Base-by-base conservation (phyloP, 1,140 invertebrate genomes). In the Brachionus rubens region DNA sequence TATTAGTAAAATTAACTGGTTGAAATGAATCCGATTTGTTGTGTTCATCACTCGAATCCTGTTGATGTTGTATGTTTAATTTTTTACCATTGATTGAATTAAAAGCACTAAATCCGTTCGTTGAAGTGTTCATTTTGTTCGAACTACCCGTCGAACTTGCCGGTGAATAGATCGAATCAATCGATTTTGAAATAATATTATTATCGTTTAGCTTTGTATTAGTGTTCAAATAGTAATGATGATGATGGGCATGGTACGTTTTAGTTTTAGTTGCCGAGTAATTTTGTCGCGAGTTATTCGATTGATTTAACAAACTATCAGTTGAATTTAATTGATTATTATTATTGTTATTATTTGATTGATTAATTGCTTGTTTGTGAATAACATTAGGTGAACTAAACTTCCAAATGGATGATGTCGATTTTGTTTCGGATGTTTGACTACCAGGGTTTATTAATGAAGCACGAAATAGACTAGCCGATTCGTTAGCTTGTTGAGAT, bases 41-140 rank as follows among this genome's bases (percentile, higher is more conserved):
- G 2, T 65, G 59, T 14, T 43, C 33, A 26, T 65, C 59, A n/a
- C 36, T 41, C 9, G 40, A 43, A 36, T 65, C 54, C 33, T 36
- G 33, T 46, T 65, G 59, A 43, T 21, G 16, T 26, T 65, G 59
- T 24, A 65, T 65, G 14, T 16, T 65, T 21, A 43, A 43, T 12
- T 65, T 65, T 26, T 65, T 65, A 19, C 59, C 40, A 65, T 65
- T 65, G 19, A 65, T 65, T 43, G 59, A 65, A 65, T 65, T 65
- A 19, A 65, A 65, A 12, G 59, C 59, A 41, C 59, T 65, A 43
- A 19, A 65, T 43, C 43, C 43, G 21, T 41, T 43, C 12, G 36
- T 43, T 12, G 59, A 43, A 12, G 59, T 24, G n/a, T 65, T 65
- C 5, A 41, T 41, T 43, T 65, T 65, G n/a, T 26, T 65, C 12